Conservation (phyloP, 2,797 vertebrate species). For the Amblyraja radiata region DNA sequence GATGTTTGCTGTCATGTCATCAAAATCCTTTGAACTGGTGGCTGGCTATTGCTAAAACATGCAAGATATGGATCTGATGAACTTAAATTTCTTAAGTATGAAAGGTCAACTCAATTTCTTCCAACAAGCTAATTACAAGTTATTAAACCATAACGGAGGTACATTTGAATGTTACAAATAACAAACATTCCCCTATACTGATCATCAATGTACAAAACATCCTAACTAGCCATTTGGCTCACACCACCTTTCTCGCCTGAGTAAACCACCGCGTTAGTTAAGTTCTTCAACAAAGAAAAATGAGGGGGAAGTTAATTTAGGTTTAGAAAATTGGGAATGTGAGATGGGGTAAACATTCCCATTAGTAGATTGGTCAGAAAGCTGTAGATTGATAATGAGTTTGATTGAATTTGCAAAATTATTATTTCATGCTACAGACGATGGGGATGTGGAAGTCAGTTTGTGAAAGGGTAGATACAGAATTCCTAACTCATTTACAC, state of each 20-base stretch:
- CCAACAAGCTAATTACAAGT: background rate
- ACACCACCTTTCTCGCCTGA: background rate
- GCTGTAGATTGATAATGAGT: too few relatives aligned
- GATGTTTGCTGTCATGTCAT: background rate
- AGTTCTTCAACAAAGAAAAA: background rate
- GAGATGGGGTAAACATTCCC: too few relatives aligned
- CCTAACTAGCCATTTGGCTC: background rate
- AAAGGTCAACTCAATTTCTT: background rate
- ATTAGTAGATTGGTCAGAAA: too few relatives aligned
- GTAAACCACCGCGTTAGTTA: background rate
- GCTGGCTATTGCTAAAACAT: background rate
- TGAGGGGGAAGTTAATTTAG: too few relatives aligned
- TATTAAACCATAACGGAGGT: background rate
- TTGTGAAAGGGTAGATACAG: too few relatives aligned
- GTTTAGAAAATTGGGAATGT: too few relatives aligned
- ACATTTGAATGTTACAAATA: background rate
- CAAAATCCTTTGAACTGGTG: background rate
- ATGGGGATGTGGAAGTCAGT: too few relatives aligned
- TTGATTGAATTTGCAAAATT: too few relatives aligned
- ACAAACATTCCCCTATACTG: background rate
- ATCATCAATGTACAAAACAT: background rate
- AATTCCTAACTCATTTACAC: too few relatives aligned
- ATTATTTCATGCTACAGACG: too few relatives aligned
- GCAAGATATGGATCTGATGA: background rate
- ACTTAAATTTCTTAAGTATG: background rate